These are phyloP conservation scores for Phrynocephalus forsythii DNA, from an alignment of 2,797 vertebrate genomes.

Conservation along the genomic window DNA sequence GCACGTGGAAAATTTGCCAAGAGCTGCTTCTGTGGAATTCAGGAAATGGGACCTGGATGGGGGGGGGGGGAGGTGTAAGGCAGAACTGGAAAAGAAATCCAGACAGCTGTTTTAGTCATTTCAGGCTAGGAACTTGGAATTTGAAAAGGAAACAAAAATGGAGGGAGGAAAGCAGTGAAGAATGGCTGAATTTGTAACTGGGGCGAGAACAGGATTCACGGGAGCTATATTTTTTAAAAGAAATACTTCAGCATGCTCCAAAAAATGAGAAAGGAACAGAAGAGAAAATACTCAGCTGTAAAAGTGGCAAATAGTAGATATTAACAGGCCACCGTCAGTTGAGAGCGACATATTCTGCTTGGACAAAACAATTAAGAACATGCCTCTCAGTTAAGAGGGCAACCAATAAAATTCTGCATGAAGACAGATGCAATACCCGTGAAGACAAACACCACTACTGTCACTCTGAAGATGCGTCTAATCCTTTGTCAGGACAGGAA, in stretches of 20 bases:
- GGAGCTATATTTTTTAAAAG: not conserved
- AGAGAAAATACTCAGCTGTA: not conserved
- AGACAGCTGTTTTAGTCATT: constrained; percentile 45
- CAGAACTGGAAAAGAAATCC: constrained; percentile 34
- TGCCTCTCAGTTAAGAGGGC: not conserved
- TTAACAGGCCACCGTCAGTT: not conserved
- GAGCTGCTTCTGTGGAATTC: constrained; percentile 29
- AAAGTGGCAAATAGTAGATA: not conserved
- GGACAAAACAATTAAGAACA: not conserved
- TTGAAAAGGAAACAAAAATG: not conserved
- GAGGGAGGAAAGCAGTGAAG: not conserved
- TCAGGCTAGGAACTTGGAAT: constrained; percentile 10
- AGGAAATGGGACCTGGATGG: constrained; percentile 17
- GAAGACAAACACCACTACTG: not conserved
- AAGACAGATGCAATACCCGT: not conserved
- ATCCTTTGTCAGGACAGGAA: not conserved
- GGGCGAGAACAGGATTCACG: not conserved
- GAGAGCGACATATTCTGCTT: not conserved
- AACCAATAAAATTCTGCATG: not conserved
- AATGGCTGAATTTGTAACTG: not conserved
- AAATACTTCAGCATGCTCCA: not conserved
- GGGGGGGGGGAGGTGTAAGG: constrained; percentile 7
- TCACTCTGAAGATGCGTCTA: not conserved
- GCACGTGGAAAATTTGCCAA: not conserved
- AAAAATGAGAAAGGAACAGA: no score